phyloP scores from a whole-genome alignment of 2,888 invertebrate genomes.

The Pasiphila rectangulata region DNA sequence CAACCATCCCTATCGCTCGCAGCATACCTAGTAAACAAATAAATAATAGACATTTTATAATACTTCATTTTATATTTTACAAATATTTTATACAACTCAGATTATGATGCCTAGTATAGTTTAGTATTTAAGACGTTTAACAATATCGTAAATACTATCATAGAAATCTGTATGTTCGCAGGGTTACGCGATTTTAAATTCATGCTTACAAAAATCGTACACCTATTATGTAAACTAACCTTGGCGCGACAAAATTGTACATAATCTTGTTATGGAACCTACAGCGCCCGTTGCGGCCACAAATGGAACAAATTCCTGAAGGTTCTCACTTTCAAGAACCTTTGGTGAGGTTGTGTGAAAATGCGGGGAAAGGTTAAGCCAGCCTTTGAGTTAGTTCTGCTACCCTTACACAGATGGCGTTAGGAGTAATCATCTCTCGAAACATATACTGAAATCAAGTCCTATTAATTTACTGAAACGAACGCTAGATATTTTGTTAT shows the following conservation, averaged over 20 bases:
- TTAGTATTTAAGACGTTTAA: no score
- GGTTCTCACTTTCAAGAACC: constrained; percentile 10
- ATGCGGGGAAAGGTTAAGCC: constrained; percentile 3
- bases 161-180: background rate
- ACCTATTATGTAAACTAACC: constrained; percentile 9
- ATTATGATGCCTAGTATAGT: no score
- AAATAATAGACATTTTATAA: background rate
- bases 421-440: constrained; percentile 18
- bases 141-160: background rate
- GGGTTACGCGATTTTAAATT: background rate
- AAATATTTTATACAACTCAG: no score
- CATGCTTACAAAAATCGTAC: background rate
- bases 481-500: no score
- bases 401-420: constrained; percentile 48
- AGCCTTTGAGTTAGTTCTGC: constrained; percentile 24
- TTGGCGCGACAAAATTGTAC: constrained; percentile 1
- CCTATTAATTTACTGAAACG: no score
- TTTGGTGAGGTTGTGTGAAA: background rate
- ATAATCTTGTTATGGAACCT: background rate
- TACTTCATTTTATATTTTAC: no score
- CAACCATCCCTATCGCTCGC: no score
- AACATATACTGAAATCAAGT: no score
- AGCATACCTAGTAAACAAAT: background rate
- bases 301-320: constrained; percentile 4
- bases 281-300: constrained; percentile 9